Base-by-base conservation (phyloP, 1,140 invertebrate species). In the Capitella teleta region DNA sequence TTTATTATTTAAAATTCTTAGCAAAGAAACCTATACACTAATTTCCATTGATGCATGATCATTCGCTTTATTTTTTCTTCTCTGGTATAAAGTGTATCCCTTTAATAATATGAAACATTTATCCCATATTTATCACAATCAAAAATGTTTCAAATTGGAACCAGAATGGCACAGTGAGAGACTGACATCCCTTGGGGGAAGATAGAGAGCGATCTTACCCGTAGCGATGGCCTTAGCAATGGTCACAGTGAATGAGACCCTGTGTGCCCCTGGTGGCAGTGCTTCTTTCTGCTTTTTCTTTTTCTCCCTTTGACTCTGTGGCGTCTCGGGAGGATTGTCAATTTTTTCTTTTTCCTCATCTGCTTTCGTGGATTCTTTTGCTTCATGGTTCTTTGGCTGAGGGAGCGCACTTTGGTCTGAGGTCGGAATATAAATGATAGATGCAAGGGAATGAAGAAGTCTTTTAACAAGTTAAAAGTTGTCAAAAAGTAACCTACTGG, bases 171-270 rank as follows among this genome's bases (percentile, higher is more conserved):
- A 2, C 8, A 12, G 8, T 24, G 10, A 44, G 18, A 41, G 6
- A 10, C 10, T 41, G 38, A 41, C 8, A 8, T 6, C 19, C 8
- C 18, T 8, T 10, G 10, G 18, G 10, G 8, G 6, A 18, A 12
- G 14, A 3, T 8, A 32, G 3, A 6, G 23, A 23, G 19, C 16
- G 47, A 28, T 14, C 50, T 52, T 49, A 64, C 62, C 61, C 53
- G 61, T 55, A 30, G 62, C 57, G 16, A 64, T 49, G 8, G 62
- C 61, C 37, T 57, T 47, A 23, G 62, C 56, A 18, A 63, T 57
- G 25, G 58, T 63, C 19, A 64, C 55, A 28, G 58, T 61, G 49
- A 64, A 63, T 2, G 59, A 60, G 18, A 64, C 61, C 32, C 55
- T 50, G 50, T 64, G 59, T 23, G 52, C 52, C 41, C 46, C 52